Percentiles rank a stretch among this genome's conserved stretches.
Evolutionary conservation across 2,797 vertebrate genomes (phyloP).

Genomic region (Meda fulgida): DNA sequence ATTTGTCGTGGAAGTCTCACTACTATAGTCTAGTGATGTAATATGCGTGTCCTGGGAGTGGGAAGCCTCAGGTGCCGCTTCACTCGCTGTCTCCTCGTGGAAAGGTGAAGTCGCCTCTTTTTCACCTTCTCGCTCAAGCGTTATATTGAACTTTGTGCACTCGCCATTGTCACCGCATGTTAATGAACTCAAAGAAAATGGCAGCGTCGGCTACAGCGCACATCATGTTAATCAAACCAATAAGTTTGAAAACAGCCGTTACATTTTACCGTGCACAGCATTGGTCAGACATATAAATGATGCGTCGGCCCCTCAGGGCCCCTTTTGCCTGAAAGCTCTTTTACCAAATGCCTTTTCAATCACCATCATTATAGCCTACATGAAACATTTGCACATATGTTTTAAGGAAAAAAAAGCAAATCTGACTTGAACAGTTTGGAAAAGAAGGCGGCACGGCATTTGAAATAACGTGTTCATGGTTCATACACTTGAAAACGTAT

Average conservation of each 20-base stretch:
- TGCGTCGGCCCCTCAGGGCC: too few relatives aligned
- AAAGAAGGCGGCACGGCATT: not conserved
- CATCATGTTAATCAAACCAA: not conserved
- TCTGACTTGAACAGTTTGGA: not conserved
- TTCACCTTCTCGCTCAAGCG: too few relatives aligned
- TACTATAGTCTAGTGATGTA: too few relatives aligned
- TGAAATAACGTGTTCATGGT: constrained; percentile 13
- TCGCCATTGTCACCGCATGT: too few relatives aligned
- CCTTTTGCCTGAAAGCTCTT: not conserved
- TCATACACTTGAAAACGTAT: constrained; percentile 24
- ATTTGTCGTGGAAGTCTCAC: too few relatives aligned
- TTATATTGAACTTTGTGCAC: not conserved
- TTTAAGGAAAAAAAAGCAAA: not conserved
- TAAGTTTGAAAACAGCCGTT: not conserved
- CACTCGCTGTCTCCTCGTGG: too few relatives aligned
- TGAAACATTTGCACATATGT: not conserved
- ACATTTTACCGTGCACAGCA: too few relatives aligned
- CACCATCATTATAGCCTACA: not conserved
- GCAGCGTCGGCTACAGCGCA: not conserved
- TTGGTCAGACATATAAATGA: not conserved
- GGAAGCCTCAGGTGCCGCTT: too few relatives aligned
- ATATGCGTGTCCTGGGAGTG: too few relatives aligned
- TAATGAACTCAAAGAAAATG: not conserved
- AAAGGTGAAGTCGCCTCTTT: too few relatives aligned
- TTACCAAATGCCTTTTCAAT: not conserved